These are phyloP conservation scores for Ectemnius lituratus DNA, from an alignment of 2,888 invertebrate species.

Conservation along the genomic window DNA sequence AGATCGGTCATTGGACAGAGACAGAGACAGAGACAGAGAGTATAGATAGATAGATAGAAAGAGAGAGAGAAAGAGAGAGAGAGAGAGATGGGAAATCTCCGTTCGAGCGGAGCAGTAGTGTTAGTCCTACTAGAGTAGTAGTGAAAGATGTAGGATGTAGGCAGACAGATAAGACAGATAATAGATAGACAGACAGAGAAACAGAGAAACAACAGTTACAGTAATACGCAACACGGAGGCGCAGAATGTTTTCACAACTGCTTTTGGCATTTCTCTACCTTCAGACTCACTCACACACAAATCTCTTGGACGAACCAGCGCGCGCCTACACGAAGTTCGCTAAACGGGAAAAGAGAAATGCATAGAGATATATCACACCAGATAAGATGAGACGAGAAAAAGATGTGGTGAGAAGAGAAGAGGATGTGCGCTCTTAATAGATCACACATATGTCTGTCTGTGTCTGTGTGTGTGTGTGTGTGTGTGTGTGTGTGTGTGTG, in stretches of 20 bases:
- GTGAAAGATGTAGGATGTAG: too few relatives aligned
- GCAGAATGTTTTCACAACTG: constrained; percentile 18
- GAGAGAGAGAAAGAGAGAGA: constrained; percentile 13
- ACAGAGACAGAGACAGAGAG: constrained; percentile 16
- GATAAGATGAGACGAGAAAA: constrained; percentile 42
- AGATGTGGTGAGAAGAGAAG: constrained; percentile 14
- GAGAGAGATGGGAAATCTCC: not conserved
- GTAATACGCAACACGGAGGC: constrained; percentile 45
- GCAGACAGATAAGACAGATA: constrained; percentile 30
- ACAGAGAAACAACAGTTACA: constrained; percentile 44
- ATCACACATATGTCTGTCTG: too few relatives aligned
- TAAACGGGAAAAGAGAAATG: constrained; percentile 76
- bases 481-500: too few relatives aligned
- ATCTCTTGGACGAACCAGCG: constrained; percentile 76
- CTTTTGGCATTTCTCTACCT: constrained; percentile 70
- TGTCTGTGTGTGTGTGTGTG: too few relatives aligned
- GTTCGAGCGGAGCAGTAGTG: too few relatives aligned
- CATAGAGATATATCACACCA: constrained; percentile 69
- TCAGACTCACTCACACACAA: constrained; percentile 77
- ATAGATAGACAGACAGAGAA: constrained; percentile 24
- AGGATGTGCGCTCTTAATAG: not conserved
- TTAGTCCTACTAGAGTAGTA: too few relatives aligned
- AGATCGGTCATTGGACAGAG: constrained; percentile 13
- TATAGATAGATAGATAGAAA: constrained; percentile 14
- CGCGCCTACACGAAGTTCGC: constrained; percentile 77